These are phyloP conservation scores for Hyalella azteca DNA, from an alignment of 2,888 invertebrate genomes.

Conservation along the genomic window DNA sequence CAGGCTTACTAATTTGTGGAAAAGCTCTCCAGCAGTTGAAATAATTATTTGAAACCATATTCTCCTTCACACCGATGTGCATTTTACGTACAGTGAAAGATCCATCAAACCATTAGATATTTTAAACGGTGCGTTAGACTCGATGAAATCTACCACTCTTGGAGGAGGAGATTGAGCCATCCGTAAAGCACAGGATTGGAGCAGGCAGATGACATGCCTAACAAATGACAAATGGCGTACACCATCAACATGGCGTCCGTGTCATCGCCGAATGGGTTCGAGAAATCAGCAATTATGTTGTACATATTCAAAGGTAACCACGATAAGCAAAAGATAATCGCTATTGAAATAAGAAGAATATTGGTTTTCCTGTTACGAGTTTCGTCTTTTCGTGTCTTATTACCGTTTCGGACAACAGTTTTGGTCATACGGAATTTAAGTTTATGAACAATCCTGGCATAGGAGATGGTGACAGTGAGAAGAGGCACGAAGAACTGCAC, in stretches of 20 bases:
- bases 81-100: neutral
- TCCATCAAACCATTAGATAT: neutral
- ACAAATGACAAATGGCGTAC: slow-evolving; percentile 71
- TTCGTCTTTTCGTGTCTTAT: slow-evolving; percentile 65
- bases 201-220: slow-evolving; percentile 87
- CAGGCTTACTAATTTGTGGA: no score
- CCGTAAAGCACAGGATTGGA: slow-evolving; percentile 91
- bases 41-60: no score
- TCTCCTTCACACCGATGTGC: slow-evolving; percentile 2
- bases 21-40: no score
- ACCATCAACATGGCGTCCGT: slow-evolving; percentile 68
- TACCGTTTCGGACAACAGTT: slow-evolving; percentile 43
- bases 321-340: slow-evolving; percentile 84
- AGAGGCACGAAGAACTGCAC: slow-evolving; percentile 86
- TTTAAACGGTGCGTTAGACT: neutral
- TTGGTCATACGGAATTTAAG: slow-evolving; percentile 70
- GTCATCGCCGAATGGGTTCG: slow-evolving; percentile 61
- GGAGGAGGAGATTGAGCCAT: slow-evolving; percentile 76
- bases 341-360: slow-evolving; percentile 83
- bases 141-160: neutral
- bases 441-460: slow-evolving; percentile 81
- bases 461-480: slow-evolving; percentile 80
- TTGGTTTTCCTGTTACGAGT: slow-evolving; percentile 83
- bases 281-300: slow-evolving; percentile 79
- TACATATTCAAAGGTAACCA: slow-evolving; percentile 90